Evolutionary conservation across 2,797 vertebrate genomes (phyloP), one percentile per base, ranked within the genome.

Genomic region (Falco rusticolus): DNA sequence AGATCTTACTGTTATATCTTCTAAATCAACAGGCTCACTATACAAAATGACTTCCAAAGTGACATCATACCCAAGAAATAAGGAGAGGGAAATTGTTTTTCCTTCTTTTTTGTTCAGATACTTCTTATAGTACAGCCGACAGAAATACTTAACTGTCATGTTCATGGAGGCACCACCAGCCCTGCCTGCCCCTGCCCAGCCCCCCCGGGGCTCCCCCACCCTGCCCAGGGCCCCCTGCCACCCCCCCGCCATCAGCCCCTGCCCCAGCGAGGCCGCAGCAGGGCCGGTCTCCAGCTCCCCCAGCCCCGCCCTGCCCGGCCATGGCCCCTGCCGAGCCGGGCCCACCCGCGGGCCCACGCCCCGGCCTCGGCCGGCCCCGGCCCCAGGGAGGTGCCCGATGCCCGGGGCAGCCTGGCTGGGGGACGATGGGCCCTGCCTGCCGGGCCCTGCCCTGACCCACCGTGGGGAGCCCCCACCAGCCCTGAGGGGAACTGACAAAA

Each of bases 291-390:
- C 13, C 63, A 21, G 41, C 33, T 47, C 15, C 48, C 1, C 45
- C 16, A 61, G 87, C 8, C 31, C 48, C 31, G 15, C 28, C 24
- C 16, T 39, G 43, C 53, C 56, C 0, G 0, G 5, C 10, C n/a
- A 29, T 1, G 18, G 47, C 15, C 11, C 11, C 3, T 1, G 1
- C 31, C 5, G 3, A 33, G 41, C 41, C 0, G 0, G n/a, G 15
- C 12, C 37, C 31, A 41, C 41, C 12, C 41, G 41, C 41, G 18
- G 48, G 26, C 51, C 22, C 18, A 1, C 41, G 39, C 11, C 39
- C 39, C 39, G 39, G 39, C 39, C 39, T 39, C 3, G 0, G 21
- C 9, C 0, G 0, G 26, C 31, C 18, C 26, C 60, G 28, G 29
- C 26, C 12, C 29, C 2, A 2, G 47, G 26, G 41, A 61, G 19